Evolutionary conservation across 2,797 vertebrate species (phyloP).

Genomic region (Oophaga sylvatica): DNA sequence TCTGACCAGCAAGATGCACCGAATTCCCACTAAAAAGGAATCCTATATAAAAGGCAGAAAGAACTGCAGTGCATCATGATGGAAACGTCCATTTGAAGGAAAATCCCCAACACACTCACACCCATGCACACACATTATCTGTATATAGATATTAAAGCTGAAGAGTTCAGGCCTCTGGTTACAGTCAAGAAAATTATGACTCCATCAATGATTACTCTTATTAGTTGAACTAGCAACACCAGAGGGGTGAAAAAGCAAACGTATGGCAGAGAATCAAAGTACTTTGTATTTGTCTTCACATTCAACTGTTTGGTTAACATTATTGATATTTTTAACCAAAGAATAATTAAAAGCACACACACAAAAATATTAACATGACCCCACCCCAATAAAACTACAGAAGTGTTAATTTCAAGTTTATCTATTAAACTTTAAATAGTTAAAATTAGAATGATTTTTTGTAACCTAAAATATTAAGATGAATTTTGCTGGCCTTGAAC

Average conservation of each 20-base stretch:
- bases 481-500: conserved; percentile 7
- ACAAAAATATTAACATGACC: background rate
- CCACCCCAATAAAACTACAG: background rate
- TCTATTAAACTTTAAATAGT: background rate
- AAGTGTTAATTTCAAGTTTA: too few species aligned
- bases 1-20: conserved; percentile 43
- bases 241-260: background rate
- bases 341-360: background rate
- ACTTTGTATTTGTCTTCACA: background rate
- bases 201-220: background rate
- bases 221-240: background rate
- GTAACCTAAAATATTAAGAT: background rate
- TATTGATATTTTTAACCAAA: background rate
- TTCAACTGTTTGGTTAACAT: background rate
- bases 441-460: background rate
- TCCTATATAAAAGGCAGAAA: conserved; percentile 9
- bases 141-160: conserved; percentile 14
- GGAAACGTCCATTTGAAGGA: conserved; percentile 31
- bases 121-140: conserved; percentile 44
- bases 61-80: conserved; percentile 47
- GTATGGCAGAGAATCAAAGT: background rate
- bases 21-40: conserved; percentile 25
- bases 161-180: conserved; percentile 51
- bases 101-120: conserved; percentile 36
- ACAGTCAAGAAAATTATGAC: conserved; percentile 6